Evolutionary conservation across 2,797 vertebrate genomes (phyloP).

Genomic region (Aerospiza tachiro): DNA sequence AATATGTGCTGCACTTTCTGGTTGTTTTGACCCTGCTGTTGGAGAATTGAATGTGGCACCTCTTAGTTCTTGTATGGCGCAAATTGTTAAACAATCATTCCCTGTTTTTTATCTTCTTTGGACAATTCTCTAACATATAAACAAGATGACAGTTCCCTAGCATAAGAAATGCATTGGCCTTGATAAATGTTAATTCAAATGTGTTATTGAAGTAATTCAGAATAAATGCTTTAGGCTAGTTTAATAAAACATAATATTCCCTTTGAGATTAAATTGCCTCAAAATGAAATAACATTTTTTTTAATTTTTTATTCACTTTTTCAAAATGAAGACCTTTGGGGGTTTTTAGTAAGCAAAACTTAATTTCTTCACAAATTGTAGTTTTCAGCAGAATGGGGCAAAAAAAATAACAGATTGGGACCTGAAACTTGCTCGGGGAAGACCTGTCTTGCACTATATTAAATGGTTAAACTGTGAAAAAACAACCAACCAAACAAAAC

Average conservation of each 20-base stretch:
- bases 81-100: not conserved
- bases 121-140: not conserved
- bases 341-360: not conserved
- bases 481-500: not conserved
- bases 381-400: not conserved
- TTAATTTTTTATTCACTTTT: not conserved
- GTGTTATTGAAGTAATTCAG: not conserved
- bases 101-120: not conserved
- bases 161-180: not conserved
- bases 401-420: not conserved
- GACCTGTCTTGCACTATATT: not conserved
- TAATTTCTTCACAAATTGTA: fast-evolving
- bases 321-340: not conserved
- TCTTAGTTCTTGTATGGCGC: not conserved
- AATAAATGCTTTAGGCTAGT: not conserved
- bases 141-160: not conserved
- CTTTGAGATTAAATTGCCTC: not conserved
- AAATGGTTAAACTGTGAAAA: not conserved
- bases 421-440: not conserved
- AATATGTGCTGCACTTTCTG: not conserved
- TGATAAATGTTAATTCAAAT: not conserved
- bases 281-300: not conserved
- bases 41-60: not conserved
- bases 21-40: not conserved
- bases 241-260: not conserved